Conservation (phyloP, 2,113 vertebrate species). For the Tragulus kanchil region DNA sequence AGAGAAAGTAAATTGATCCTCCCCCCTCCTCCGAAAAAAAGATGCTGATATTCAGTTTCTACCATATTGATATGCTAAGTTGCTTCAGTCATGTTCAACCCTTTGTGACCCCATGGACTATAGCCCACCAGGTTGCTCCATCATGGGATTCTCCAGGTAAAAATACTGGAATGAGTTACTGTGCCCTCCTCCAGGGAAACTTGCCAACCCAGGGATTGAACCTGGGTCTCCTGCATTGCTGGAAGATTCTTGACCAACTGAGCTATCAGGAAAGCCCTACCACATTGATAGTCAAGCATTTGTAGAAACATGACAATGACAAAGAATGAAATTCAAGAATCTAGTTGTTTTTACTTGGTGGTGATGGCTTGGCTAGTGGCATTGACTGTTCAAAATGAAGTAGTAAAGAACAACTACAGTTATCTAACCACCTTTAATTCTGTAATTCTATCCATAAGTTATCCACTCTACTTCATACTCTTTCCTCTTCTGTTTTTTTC, state of each 20-base stretch:
- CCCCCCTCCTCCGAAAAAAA: not conserved
- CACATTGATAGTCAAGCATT: not conserved
- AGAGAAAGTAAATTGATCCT: not conserved
- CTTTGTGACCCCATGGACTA: too few relatives aligned
- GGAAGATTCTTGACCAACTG: too few relatives aligned
- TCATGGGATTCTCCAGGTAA: too few relatives aligned
- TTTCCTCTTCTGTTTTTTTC: constrained; percentile 44
- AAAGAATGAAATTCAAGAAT: not conserved
- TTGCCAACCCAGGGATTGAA: too few relatives aligned
- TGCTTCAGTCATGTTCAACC: too few relatives aligned
- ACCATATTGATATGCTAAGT: not conserved
- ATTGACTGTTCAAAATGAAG: not conserved
- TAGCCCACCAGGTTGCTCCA: too few relatives aligned
- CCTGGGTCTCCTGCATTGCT: too few relatives aligned
- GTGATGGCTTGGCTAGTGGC: not conserved
- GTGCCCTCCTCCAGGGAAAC: too few relatives aligned
- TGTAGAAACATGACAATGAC: not conserved
- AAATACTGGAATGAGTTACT: too few relatives aligned
- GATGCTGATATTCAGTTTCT: not conserved
- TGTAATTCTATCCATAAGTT: not conserved
- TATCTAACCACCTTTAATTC: constrained; percentile 18
- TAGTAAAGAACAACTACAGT: not conserved
- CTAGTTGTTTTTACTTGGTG: not conserved
- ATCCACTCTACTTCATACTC: not conserved
- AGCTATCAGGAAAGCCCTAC: not conserved